Conservation (phyloP, 2,113 vertebrate genomes). For the Emydocephalus ijimae region DNA sequence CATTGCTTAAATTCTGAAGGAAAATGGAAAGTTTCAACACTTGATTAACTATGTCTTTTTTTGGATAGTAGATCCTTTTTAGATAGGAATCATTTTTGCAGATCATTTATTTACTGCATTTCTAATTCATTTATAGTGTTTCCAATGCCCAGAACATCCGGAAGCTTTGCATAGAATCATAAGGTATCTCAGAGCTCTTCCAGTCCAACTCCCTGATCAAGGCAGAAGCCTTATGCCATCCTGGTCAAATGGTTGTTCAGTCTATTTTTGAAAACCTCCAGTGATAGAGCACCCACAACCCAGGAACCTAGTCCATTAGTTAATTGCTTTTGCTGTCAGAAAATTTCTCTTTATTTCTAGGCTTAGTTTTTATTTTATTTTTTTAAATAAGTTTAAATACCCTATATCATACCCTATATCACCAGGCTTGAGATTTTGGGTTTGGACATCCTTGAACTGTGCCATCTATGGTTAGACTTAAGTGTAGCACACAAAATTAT, state of each 20-base stretch:
- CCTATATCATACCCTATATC: too few species aligned
- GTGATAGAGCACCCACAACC: neutral
- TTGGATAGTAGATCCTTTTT: too few species aligned
- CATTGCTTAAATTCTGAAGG: neutral
- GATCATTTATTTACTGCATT: neutral
- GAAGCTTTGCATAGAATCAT: neutral
- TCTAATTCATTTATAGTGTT: neutral
- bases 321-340: neutral
- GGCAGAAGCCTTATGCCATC: neutral
- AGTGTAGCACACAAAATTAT: too few species aligned
- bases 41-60: neutral
- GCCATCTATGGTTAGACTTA: too few species aligned
- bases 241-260: neutral
- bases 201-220: neutral
- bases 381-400: neutral
- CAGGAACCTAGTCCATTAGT: neutral
- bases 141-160: neutral
- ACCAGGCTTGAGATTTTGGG: too few species aligned
- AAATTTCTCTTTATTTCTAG: neutral
- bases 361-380: neutral
- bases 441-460: too few species aligned
- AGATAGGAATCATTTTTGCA: neutral
- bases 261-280: neutral
- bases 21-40: neutral
- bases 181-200: neutral